Percentiles rank a stretch among this genome's conserved stretches.
These are phyloP conservation scores for Teleogryllus oceanicus DNA, from an alignment of 2,888 invertebrate genomes.

Conservation along the genomic window DNA sequence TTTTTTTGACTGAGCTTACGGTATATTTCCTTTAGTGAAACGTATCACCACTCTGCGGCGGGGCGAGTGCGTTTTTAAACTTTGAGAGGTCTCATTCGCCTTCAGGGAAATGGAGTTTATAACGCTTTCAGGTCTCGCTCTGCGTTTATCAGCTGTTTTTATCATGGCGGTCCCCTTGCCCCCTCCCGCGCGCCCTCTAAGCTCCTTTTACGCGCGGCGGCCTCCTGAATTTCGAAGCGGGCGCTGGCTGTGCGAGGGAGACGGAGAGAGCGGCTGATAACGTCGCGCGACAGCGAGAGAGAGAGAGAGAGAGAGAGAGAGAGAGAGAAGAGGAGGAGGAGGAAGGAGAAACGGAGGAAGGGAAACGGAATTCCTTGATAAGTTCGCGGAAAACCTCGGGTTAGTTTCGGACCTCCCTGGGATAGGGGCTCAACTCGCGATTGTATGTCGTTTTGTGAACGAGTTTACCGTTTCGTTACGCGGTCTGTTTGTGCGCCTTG, in stretches of 20 bases:
- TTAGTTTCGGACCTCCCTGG: too few relatives aligned
- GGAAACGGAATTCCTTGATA: neutral
- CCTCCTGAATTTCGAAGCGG: neutral
- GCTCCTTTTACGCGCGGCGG: neutral
- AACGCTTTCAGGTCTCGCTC: conserved; percentile 18
- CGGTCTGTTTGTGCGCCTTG: too few relatives aligned
- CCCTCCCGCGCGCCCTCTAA: neutral
- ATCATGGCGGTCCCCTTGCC: neutral
- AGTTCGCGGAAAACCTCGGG: too few relatives aligned
- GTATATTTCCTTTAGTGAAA: conserved; percentile 18
- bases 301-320: neutral
- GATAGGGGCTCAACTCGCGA: too few relatives aligned
- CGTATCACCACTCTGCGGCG: conserved; percentile 18
- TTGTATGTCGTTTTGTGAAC: too few relatives aligned
- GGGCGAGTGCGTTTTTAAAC: conserved; percentile 10
- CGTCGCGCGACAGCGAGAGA: neutral
- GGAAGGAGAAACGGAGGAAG: neutral
- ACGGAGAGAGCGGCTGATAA: neutral
- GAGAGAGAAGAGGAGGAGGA: neutral
- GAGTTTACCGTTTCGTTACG: too few relatives aligned
- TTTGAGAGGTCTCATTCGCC: conserved; percentile 18
- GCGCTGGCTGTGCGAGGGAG: neutral
- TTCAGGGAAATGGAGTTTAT: conserved; percentile 18
- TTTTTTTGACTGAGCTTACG: conserved; percentile 18
- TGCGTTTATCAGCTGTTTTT: conserved; percentile 2